A percentile compares a stretch with the other conserved stretches of the same genome.
phyloP scores from a whole-genome alignment of 2,113 vertebrate species.

The Aptenodytes patagonicus region DNA sequence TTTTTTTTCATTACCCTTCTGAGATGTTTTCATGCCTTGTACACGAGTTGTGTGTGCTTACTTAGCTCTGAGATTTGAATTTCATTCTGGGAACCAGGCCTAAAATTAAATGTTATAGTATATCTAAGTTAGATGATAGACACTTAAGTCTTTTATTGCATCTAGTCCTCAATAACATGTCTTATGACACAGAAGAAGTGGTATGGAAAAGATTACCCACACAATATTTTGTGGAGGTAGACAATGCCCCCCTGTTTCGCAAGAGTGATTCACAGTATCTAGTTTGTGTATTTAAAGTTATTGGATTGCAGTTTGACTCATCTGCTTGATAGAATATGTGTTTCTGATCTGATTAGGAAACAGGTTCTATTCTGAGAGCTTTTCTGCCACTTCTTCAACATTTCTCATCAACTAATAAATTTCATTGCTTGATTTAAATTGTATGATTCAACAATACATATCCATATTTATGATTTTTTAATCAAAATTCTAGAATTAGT shows the following conservation, averaged over 20 bases:
- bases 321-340: not conserved
- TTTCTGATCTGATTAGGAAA: conserved; percentile 19
- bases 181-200: not conserved
- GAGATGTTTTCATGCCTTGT: not conserved
- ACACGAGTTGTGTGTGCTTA: not conserved
- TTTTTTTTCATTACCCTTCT: not conserved
- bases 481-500: conserved; percentile 4
- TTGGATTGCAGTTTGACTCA: not conserved
- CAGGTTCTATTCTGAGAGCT: not conserved
- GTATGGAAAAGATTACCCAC: not conserved
- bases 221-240: not conserved
- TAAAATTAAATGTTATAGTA: not conserved
- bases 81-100: not conserved
- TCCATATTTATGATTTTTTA: conserved; percentile 28
- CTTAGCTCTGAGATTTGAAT: not conserved
- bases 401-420: conserved; percentile 20
- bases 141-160: not conserved
- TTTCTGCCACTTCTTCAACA: not conserved
- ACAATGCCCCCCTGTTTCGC: not conserved
- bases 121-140: not conserved
- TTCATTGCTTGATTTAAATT: conserved; percentile 6
- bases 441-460: not conserved
- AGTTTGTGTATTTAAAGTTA: not conserved
- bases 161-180: not conserved
- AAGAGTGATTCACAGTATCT: not conserved